Evolutionary conservation across 2,888 invertebrate species (phyloP), one percentile per base, ranked within the genome.

Genomic region (Andrena hattorfiana): DNA sequence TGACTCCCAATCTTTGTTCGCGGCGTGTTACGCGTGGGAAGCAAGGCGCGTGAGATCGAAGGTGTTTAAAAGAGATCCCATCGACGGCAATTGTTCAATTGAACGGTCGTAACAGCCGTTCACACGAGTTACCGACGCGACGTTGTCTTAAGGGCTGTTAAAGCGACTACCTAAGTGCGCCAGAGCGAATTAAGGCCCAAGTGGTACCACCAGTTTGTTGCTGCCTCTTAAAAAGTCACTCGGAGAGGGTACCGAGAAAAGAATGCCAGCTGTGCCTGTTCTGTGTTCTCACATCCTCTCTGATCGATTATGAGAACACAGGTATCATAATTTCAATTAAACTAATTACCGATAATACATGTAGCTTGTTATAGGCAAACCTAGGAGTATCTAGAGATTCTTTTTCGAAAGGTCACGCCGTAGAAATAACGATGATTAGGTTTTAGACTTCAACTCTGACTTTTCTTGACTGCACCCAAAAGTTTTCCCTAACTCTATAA

Each of bases 51-150:
- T 82, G 81, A 84, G 85, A 89, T 89, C 83, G 83, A 83, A 91
- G 89, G 89, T 90, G 89, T 89, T 88, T 87, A 84, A 87, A 83
- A 85, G 87, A 78, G 84, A 85, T 87, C 89, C 78, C 85, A 87
- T 90, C 84, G 85, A 89, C 88, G 87, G 86, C 92, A 91, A 92
- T 92, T 92, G 91, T 92, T 91, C 91, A 92, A 92, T 92, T 91
- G 88, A 90, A 88, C 89, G 83, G 69, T 54, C 74, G 83, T 88
- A 84, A 89, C 81, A 79, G 82, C 42, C 81, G 85, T 88, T 88
- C 88, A 80, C 85, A 88, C 89, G 89, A 83, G 80, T 83, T 73
- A 76, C 78, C 71, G 78, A 78, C 85, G 77, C 71, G 78, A 78
- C 85, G 77, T 85, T 88, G 87, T 89, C 88, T 89, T 89, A 85